These are phyloP conservation scores for Druceiella hillmani DNA, from an alignment of 2,888 invertebrate species.

Conservation along the genomic window DNA sequence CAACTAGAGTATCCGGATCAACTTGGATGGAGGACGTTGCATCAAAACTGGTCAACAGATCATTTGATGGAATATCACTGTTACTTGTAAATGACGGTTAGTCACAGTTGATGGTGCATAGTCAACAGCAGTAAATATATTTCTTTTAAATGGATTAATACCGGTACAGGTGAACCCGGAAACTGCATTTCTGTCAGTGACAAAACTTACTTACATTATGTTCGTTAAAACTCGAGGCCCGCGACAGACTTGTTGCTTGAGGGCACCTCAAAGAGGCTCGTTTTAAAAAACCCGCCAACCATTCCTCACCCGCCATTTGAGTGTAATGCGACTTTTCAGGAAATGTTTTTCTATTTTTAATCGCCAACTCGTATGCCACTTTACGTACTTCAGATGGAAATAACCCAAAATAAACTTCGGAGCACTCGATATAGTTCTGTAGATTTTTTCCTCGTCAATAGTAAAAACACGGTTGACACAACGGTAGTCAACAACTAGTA, in stretches of 20 bases:
- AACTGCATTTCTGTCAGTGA: too few species aligned
- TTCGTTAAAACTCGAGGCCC: not conserved
- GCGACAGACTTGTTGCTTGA: not conserved
- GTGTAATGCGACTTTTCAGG: conserved; percentile 10
- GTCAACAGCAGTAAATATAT: too few species aligned
- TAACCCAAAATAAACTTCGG: conserved; percentile 11
- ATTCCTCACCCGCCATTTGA: conserved; percentile 13
- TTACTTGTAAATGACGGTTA: too few species aligned
- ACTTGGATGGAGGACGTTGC: conserved; percentile 7
- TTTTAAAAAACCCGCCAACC: conserved; percentile 14
- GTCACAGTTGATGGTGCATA: too few species aligned
- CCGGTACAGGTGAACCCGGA: too few species aligned
- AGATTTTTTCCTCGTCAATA: conserved; percentile 7
- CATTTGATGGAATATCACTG: too few species aligned
- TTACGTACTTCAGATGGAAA: not conserved
- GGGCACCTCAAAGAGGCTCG: too few species aligned
- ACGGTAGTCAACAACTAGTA: conserved; percentile 9
- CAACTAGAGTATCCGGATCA: conserved; percentile 8
- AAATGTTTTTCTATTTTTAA: conserved; percentile 12
- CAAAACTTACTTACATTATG: too few species aligned
- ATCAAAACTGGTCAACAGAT: conserved; percentile 9
- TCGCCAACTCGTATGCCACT: conserved; percentile 9
- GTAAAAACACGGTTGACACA: conserved; percentile 12
- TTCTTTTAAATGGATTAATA: too few species aligned
- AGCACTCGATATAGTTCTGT: conserved; percentile 10